Base-by-base conservation (phyloP, 2,797 vertebrate species). In the Lagocephalus sceleratus region DNA sequence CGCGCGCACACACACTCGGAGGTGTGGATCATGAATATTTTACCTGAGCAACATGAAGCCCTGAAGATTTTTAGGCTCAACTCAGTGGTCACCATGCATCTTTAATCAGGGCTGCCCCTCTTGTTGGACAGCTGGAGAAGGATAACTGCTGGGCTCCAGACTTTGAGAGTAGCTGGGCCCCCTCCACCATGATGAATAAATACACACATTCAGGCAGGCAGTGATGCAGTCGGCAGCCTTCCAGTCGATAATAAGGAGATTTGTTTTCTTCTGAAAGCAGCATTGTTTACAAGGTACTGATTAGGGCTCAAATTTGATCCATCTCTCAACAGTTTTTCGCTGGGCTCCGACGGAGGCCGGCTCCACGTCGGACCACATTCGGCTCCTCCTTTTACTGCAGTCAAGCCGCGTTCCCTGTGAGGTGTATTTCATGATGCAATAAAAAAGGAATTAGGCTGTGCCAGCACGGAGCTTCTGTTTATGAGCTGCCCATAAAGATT, bases 111-210 rank as follows among this genome's bases (percentile, higher is more conserved):
- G 70, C 75, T 43, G 58, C 73, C 76, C 81, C 54, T 72, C 68
- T 70, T 74, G 72, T 81, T 60, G 65, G 55, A 82, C 75, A 80
- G 64, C 75, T 55, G 63, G 68, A 57, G 75, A 63, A 71, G 68
- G 73, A 75, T 78, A 82, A 79, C 71, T 61, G 67, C 72, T 20
- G 58, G 71, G 76, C 73, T 73, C 65, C 44, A 0, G 75, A 84
- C 77, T 72, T 64, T 74, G 73, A 53, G 57, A 65, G 55, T 58
- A 59, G 55, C 64, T 7, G 59, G 57, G 73, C 74, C 73, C 58
- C 51, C 73, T 75, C 75, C 72, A 63, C 74, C 71, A 65, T 67
- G 65, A 90, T 91, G 81, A 90, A 90, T 90, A 88, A 91, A 79
- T 88, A 69, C 90, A 81, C 72, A 71, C 68, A 40, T 66, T 71